Evolutionary conservation across 2,888 invertebrate genomes (phyloP).

Genomic region (Dioctria linearis): DNA sequence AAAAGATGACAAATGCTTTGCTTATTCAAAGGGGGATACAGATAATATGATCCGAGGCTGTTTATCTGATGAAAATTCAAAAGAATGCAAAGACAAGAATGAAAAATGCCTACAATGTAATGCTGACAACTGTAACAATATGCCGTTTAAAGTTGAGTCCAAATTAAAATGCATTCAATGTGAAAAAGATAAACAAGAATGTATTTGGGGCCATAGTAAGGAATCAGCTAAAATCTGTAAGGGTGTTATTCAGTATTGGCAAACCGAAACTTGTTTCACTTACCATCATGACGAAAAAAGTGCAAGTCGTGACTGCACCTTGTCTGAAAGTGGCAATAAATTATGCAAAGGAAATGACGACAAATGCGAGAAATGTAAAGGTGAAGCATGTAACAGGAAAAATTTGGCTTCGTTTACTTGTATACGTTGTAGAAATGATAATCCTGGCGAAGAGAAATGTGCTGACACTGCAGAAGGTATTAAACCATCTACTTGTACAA

Average conservation of each 20-base stretch:
- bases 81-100: conserved; percentile 58
- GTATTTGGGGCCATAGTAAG: conserved; percentile 14
- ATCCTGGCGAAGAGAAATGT: conserved; percentile 31
- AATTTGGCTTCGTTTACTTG: conserved; percentile 14
- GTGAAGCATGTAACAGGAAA: conserved; percentile 21
- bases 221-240: neutral
- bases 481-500: neutral
- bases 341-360: neutral
- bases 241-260: neutral
- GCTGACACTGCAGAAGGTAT: conserved; percentile 6
- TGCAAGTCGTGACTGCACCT: conserved; percentile 20
- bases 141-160: neutral
- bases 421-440: conserved; percentile 47
- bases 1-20: conserved; percentile 62
- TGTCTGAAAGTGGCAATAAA: neutral
- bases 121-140: conserved; percentile 60
- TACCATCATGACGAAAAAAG: conserved; percentile 20
- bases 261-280: conserved; percentile 25
- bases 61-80: conserved; percentile 55
- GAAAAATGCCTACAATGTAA: conserved; percentile 61
- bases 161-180: conserved; percentile 23
- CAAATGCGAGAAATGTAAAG: conserved; percentile 18
- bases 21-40: conserved; percentile 59
- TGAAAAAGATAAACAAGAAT: conserved; percentile 7
- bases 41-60: conserved; percentile 62